A percentile compares a stretch with the other conserved stretches of the same genome.
phyloP scores from a whole-genome alignment of 2,888 invertebrate species.

The Mycalesis mineus region DNA sequence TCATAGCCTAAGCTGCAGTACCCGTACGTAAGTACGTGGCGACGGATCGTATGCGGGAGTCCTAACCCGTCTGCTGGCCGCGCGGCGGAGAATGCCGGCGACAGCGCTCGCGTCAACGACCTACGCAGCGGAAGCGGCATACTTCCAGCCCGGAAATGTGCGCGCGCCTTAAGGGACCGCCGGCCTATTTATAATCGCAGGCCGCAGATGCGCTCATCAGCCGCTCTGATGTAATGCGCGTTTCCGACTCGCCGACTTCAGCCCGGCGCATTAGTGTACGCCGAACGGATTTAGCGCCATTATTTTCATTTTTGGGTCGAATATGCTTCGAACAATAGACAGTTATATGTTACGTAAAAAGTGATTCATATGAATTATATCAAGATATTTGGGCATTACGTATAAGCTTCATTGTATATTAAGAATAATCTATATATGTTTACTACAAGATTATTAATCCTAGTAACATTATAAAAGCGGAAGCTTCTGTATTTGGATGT shows the following conservation, averaged over 20 bases:
- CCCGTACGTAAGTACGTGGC: too few species aligned
- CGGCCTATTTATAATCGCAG: constrained; percentile 66
- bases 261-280: constrained; percentile 34
- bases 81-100: constrained; percentile 69
- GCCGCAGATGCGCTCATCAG: constrained; percentile 36
- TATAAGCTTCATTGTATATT: too few species aligned
- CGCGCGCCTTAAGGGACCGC: constrained; percentile 73
- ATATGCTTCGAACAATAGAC: too few species aligned
- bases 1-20: too few species aligned
- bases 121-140: constrained; percentile 74
- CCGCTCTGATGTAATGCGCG: constrained; percentile 58
- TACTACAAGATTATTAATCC: too few species aligned
- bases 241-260: constrained; percentile 47
- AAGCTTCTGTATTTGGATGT: too few species aligned
- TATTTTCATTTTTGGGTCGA: neutral
- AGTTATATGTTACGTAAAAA: neutral
- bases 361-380: too few species aligned
- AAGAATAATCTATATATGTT: too few species aligned
- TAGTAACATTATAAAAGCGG: too few species aligned
- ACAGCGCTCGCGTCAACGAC: constrained; percentile 74
- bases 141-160: constrained; percentile 77
- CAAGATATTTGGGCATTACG: too few species aligned
- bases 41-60: neutral
- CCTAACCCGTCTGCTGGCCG: constrained; percentile 46
- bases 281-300: constrained; percentile 1